Evolutionary conservation across 2,113 vertebrate species (phyloP).

Genomic region (Taxidea taxus): DNA sequence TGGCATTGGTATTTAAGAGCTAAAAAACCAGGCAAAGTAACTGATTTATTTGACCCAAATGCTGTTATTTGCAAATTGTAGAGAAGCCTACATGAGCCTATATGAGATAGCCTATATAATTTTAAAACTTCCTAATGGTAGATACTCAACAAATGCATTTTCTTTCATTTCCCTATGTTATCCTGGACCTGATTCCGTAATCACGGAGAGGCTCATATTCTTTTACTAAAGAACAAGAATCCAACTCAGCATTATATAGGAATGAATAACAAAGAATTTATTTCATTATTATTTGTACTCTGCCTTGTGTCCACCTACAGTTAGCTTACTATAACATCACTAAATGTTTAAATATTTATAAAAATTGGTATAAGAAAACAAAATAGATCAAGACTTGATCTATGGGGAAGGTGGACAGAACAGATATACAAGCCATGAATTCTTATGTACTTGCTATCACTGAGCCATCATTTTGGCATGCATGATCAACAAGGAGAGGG

Average conservation of each 20-base stretch:
- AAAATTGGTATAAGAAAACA: background rate
- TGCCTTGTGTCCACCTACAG: background rate
- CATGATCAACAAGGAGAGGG: background rate
- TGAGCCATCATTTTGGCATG: background rate
- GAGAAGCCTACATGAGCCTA: background rate
- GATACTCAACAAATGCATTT: background rate
- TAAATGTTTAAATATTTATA: slow-evolving; percentile 31
- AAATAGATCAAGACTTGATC: background rate
- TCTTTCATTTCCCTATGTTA: background rate
- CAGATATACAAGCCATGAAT: background rate
- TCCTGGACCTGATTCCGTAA: background rate
- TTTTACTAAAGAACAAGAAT: slow-evolving; percentile 13
- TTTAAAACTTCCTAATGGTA: background rate
- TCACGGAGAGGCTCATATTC: background rate
- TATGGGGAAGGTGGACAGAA: background rate
- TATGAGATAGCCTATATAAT: background rate
- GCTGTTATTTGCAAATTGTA: background rate
- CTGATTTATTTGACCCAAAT: background rate
- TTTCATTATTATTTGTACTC: background rate
- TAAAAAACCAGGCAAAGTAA: background rate
- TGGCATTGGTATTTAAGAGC: background rate
- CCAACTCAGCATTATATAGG: background rate
- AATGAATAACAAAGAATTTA: background rate
- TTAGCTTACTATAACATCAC: background rate
- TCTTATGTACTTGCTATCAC: background rate